These are phyloP conservation scores for Etheostoma perlongum DNA, from an alignment of 2,797 vertebrate species.

Conservation along the genomic window DNA sequence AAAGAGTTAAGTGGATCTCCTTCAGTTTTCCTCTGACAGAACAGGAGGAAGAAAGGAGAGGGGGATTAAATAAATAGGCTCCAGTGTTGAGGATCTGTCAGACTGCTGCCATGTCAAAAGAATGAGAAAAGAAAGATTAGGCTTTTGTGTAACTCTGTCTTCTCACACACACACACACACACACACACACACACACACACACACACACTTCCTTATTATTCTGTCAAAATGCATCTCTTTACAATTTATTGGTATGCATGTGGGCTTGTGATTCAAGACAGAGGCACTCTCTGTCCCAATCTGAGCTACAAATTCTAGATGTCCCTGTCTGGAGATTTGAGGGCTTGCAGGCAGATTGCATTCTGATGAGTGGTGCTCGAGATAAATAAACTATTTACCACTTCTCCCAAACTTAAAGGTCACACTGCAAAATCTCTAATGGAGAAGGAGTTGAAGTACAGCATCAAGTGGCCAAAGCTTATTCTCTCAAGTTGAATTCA, in stretches of 20 bases:
- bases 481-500: slow-evolving; percentile 1
- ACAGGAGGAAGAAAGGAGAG: slow-evolving; percentile 60
- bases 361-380: slow-evolving; percentile 72
- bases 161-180: slow-evolving; percentile 29
- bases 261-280: slow-evolving; percentile 57
- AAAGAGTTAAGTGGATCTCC: slow-evolving; percentile 64
- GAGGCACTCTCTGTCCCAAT: slow-evolving; percentile 63
- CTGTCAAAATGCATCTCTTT: slow-evolving; percentile 69
- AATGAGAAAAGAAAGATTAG: slow-evolving; percentile 70
- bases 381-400: slow-evolving; percentile 63
- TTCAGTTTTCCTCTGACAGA: slow-evolving; percentile 62
- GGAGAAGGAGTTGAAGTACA: slow-evolving; percentile 34
- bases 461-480: not conserved
- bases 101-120: slow-evolving; percentile 68
- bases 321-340: slow-evolving; percentile 68
- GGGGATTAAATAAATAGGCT: slow-evolving; percentile 73
- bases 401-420: slow-evolving; percentile 49
- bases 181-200: slow-evolving; percentile 8
- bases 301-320: slow-evolving; percentile 57
- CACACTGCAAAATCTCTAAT: slow-evolving; percentile 39
- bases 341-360: slow-evolving; percentile 62
- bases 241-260: slow-evolving; percentile 73
- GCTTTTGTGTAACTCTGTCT: slow-evolving; percentile 62
- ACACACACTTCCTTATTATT: slow-evolving; percentile 51
- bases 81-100: slow-evolving; percentile 72